A percentile compares a stretch with the other conserved stretches of the same genome.
phyloP scores from a whole-genome alignment of 1,140 invertebrate species.

The Ceratosolen fusciceps region DNA sequence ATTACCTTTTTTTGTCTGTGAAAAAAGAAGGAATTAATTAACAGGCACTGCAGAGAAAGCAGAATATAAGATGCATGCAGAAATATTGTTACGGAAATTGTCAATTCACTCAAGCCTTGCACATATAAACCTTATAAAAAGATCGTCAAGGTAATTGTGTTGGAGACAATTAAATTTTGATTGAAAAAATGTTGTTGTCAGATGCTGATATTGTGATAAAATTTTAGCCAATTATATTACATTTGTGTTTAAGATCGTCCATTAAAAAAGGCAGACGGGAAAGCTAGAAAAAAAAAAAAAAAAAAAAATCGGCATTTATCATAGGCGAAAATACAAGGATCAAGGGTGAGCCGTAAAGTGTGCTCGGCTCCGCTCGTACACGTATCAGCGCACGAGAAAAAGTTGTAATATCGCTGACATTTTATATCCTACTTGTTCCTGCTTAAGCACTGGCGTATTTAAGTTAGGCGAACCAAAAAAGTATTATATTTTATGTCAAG shows the following conservation, averaged over 20 bases:
- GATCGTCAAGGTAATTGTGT: background rate
- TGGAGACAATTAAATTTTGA: no score
- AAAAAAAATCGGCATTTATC: conserved; percentile 15
- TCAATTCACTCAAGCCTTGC: no score
- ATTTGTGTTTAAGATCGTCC: no score
- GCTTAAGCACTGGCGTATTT: conserved; percentile 30
- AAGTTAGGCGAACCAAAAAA: conserved; percentile 47
- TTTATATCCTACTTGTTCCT: conserved; percentile 30
- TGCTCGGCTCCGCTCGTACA: background rate
- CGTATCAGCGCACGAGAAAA: background rate
- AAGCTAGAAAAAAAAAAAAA: background rate
- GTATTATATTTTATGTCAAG: conserved; percentile 54
- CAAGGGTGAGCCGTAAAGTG: background rate
- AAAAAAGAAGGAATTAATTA: no score
- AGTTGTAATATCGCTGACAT: conserved; percentile 54
- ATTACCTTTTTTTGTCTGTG: no score
- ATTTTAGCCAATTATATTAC: no score
- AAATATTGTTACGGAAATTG: no score
- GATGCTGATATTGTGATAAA: no score
- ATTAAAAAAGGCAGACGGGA: background rate
- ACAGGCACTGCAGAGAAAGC: no score
- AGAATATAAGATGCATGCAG: no score
- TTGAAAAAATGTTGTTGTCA: no score
- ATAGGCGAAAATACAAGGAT: background rate
- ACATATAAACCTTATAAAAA: no score